Base-by-base conservation (phyloP, 2,888 invertebrate species). In the Molorchus minor region DNA sequence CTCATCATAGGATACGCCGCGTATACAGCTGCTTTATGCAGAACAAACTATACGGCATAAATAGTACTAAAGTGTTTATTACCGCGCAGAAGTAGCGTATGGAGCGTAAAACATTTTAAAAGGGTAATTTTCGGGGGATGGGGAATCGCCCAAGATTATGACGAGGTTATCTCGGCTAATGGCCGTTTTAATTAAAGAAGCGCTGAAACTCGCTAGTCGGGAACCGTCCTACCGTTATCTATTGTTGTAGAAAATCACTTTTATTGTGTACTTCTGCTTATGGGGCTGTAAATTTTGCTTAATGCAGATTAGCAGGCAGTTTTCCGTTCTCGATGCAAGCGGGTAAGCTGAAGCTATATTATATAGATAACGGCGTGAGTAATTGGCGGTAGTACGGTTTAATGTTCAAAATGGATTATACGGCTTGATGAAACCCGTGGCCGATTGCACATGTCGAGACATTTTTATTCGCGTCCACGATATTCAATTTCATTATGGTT, bases 81-180 rank as follows among this genome's bases (percentile, higher is more conserved):
- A 3, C 8, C 8, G 4, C 8, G n/a, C n/a, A n/a, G n/a, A 25
- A 3, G 25, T 25, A 8, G 25, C 8, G 8, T 25, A 25, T 25
- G 51, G 25, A 51, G 15, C 38, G 38, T 38, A 53, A 38, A 55
- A 56, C 35, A 58, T 59, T 65, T 65, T 60, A 65, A n/a, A n/a
- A 35, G 57, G 60, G 15, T 54, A 60, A 65, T 65, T 65, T 62
- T 62, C 59, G 44, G 35, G 52, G 57, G 62, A 60, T 62, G 52
- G 57, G 62, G 59, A 65, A 65, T 62, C 54, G 53, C 60, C 33
- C 19, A 29, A 62, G 57, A 60, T 65, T 65, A 62, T 62, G 55
- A 55, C 55, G 62, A 60, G 13, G 29, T 38, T 38, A 52, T 60
- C 54, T 57, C 41, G 58, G 56, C 62, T 64, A 57, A 64, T 59